These are phyloP conservation scores for Gnathochromis pfefferi DNA, from an alignment of 2,113 vertebrate species.

Conservation along the genomic window DNA sequence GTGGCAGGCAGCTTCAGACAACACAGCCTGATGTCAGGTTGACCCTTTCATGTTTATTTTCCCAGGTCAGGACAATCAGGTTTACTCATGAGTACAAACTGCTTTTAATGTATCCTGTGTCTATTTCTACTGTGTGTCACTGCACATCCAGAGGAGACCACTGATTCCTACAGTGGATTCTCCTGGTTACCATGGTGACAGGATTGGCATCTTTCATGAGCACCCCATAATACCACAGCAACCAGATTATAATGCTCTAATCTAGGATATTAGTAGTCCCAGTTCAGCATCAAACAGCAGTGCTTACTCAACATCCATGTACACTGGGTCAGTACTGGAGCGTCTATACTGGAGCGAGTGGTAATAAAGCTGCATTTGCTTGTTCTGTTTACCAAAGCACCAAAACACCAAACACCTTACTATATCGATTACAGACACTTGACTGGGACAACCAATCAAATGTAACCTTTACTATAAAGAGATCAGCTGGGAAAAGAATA, in stretches of 20 bases:
- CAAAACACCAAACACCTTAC: background rate
- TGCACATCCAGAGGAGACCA: background rate
- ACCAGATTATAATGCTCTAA: constrained; percentile 62
- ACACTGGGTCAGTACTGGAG: background rate
- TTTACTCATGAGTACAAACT: background rate
- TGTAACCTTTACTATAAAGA: background rate
- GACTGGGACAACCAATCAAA: background rate
- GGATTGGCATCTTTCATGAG: constrained; percentile 10
- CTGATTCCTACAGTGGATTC: background rate
- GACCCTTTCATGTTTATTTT: background rate
- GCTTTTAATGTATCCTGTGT: background rate
- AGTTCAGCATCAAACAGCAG: constrained; percentile 26
- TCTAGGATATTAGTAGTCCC: constrained; percentile 64
- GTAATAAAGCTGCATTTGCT: background rate
- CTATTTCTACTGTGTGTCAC: background rate
- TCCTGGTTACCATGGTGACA: constrained; percentile 28
- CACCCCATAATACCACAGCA: constrained; percentile 33
- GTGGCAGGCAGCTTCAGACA: background rate
- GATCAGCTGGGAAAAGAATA: background rate
- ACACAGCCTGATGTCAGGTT: background rate
- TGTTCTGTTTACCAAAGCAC: background rate
- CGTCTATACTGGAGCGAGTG: rapidly evolving
- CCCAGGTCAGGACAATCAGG: background rate
- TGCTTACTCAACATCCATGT: background rate
- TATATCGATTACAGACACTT: background rate